A percentile compares a stretch with the other conserved stretches of the same genome.
Conservation (phyloP, 2,113 vertebrate species). For the Daubentonia madagascariensis region DNA sequence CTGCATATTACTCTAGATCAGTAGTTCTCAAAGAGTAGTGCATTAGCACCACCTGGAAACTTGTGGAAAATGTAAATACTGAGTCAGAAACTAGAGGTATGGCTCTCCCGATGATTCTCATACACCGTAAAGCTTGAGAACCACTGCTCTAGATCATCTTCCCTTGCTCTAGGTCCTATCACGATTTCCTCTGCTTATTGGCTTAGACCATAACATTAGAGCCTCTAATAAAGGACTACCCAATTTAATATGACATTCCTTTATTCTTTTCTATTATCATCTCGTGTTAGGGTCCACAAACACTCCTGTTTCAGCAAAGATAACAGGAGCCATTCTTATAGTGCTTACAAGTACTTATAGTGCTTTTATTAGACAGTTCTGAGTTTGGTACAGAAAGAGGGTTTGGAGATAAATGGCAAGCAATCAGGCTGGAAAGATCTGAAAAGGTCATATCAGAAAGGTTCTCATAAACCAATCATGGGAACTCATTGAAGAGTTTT, state of each 20-base stretch:
- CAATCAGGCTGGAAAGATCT: background rate
- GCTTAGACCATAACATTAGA: background rate
- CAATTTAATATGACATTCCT: background rate
- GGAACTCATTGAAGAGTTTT: background rate
- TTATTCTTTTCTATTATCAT: background rate
- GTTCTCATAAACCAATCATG: background rate
- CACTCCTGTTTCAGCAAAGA: background rate
- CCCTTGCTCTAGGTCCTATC: background rate
- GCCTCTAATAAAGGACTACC: background rate
- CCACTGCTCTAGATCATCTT: background rate
- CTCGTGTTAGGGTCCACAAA: background rate
- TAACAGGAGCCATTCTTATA: background rate
- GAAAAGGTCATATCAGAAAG: background rate
- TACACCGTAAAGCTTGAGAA: background rate
- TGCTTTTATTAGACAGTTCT: background rate
- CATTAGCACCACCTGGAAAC: background rate
- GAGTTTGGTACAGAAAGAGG: background rate
- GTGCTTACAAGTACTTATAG: background rate
- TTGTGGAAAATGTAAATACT: background rate
- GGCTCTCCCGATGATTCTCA: background rate
- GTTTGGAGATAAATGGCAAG: background rate
- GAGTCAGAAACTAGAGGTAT: background rate
- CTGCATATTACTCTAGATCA: background rate
- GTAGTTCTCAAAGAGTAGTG: background rate
- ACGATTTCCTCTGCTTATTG: background rate